A percentile compares a stretch with the other conserved stretches of the same genome.
Evolutionary conservation across 2,888 invertebrate species (phyloP).

Genomic region (Pyrrhia umbra): DNA sequence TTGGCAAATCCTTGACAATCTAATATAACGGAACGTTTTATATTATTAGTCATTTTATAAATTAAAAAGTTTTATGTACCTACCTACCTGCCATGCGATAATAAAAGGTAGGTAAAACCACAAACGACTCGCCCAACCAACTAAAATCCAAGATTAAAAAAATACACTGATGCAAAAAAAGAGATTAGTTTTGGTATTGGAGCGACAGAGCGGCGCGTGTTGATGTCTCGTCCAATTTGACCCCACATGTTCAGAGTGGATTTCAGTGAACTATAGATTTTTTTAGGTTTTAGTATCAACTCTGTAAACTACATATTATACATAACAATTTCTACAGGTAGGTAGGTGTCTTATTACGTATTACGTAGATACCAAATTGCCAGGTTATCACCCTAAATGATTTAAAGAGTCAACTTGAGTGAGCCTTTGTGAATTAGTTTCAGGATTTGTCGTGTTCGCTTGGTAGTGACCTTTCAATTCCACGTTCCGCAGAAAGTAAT

Average conservation of each 20-base stretch:
- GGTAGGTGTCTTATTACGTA: no score
- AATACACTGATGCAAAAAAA: slow-evolving; percentile 35
- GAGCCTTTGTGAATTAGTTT: slow-evolving; percentile 8
- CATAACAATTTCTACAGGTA: no score
- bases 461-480: slow-evolving; percentile 22
- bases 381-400: not conserved
- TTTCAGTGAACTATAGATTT: slow-evolving; percentile 13
- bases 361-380: not conserved
- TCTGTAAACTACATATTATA: no score
- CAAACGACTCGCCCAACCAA: slow-evolving; percentile 3
- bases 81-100: not conserved
- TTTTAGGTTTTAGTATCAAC: not conserved
- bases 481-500: slow-evolving; percentile 21
- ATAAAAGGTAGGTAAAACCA: not conserved
- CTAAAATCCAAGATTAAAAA: slow-evolving; percentile 26
- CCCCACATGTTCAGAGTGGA: slow-evolving; percentile 18
- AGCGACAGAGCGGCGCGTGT: slow-evolving; percentile 25
- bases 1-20: slow-evolving; percentile 62
- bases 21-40: no score
- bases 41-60: no score
- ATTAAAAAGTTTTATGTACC: not conserved
- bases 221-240: slow-evolving; percentile 30
- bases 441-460: slow-evolving; percentile 17
- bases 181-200: slow-evolving; percentile 44
- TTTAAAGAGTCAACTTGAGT: slow-evolving; percentile 5